Base-by-base conservation (phyloP, 2,113 vertebrate genomes). In the Gasterosteus aculeatus region DNA sequence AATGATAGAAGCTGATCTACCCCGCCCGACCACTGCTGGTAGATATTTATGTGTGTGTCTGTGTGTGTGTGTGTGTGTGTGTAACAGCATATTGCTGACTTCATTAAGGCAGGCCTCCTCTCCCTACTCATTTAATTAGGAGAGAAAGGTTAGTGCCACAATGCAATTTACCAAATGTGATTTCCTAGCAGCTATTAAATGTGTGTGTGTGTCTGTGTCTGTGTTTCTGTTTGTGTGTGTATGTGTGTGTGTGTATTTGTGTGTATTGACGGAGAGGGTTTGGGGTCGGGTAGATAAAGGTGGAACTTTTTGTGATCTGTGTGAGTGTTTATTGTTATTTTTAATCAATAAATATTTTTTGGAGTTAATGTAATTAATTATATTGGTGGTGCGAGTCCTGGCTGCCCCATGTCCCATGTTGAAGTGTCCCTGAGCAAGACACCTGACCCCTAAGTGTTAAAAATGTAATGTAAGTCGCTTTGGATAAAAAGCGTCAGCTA, bases 151-250 rank as follows among this genome's bases (percentile, higher is more conserved):
- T 89, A 89, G 77, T 81, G 87, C 85, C 85, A 87, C 82, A 78
- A 85, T 56, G 85, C 87, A 89, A 89, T 89, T 87, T 87, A 87
- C 82, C 77, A 87, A 89, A 89, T 87, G 87, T 89, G 74, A 89
- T 89, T 87, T 89, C 87, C 81, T 83, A 85, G 79, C 77, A 76
- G 85, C 87, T 81, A 89, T 85, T 89, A 85, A 85, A 64, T 71
- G 49, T 66, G 78, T 44, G 74, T n/a, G n/a, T n/a, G n/a, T n/a
- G n/a, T 75, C 79, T 47, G 68, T 53, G 46, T 66, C 54, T 72
- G 38, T 81, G 47, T 67, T 46, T 65, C 7, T 54, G 70, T 56
- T 39, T 54, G 56, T 41, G 53, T 39, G 39, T 49, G 58, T 64
- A 15, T 44, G 10, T 60, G 33, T 42, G 51, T 31, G 33, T 65